These are phyloP conservation scores for Orthonychiurus folsomi DNA, from an alignment of 2,888 invertebrate genomes.

Conservation along the genomic window DNA sequence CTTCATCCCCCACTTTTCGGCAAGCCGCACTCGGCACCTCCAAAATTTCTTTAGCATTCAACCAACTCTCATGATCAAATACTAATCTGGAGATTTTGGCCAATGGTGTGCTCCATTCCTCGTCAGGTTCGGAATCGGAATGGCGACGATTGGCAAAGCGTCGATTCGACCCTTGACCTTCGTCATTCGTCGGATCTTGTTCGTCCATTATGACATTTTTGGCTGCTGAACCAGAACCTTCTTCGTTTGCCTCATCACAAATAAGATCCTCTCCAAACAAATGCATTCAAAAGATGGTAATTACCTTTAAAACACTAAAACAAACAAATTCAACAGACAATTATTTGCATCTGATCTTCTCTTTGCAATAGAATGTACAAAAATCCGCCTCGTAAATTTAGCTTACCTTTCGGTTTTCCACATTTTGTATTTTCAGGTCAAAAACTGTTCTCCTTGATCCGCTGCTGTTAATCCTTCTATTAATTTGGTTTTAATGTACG, in stretches of 20 bases:
- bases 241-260: conserved; percentile 1
- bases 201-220: background rate
- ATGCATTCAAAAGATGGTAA: conserved; percentile 5
- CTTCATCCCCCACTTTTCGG: conserved; percentile 39
- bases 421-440: no score
- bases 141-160: no score
- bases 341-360: no score
- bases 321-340: background rate
- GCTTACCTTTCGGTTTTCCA: no score
- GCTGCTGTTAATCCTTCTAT: no score
- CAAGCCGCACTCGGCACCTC: conserved; percentile 34
- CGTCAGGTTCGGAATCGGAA: conserved; percentile 23
- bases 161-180: background rate
- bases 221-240: background rate
- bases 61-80: conserved; percentile 37
- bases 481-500: no score
- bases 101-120: conserved; percentile 37
- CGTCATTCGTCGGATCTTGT: background rate
- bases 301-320: background rate
- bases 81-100: conserved; percentile 33
- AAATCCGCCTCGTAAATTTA: no score
- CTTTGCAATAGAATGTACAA: no score
- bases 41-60: conserved; percentile 34
- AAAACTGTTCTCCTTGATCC: no score
- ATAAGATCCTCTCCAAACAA: background rate